Evolutionary conservation across 2,888 invertebrate species (phyloP), one percentile per base, ranked within the genome.

Genomic region (Cosmia pyralina): DNA sequence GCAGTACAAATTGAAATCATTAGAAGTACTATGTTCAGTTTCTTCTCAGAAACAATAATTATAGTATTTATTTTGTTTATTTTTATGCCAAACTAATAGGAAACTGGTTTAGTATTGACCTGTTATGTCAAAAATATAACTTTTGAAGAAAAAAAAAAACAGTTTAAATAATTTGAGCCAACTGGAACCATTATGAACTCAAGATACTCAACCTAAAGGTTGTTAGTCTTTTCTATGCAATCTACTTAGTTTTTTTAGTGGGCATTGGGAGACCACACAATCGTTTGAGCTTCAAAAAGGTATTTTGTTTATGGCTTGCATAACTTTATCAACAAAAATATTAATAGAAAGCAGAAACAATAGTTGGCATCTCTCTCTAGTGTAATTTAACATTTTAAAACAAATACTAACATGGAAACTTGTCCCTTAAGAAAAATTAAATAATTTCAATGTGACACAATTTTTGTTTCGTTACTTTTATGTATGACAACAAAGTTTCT

Each of bases 161-260:
- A 0, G 8, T 50, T 13, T 6, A 1, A n/a, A 38, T 41, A 2
- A 28, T 71, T 50, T 71, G 11, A 60, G 46, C 52, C 59, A 48
- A 52, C 59, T 67, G 6, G 58, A 74, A 52, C 13, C 2, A n/a
- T n/a, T 38, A 7, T 17, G 22, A 52, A 58, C 28, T 53, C 11
- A 41, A 53, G 46, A 13, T 53, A n/a, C 8, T 28, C 28, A 72
- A 74, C 46, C 13, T 58, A 28, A 57, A 69, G 44, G 7, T 67
- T 10, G 6, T 19, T 48, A 15, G 10, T 22, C 2, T 11, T 57
- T 71, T 48, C 8, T 34, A n/a, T 50, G n/a, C n/a, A n/a, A 64
- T 34, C 19, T 34, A n/a, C n/a, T 34, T 28, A 13, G 38, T 19
- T 58, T n/a, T 58, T 15, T 59, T 41, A 4, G 34, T n/a, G 15